Evolutionary conservation across 2,113 vertebrate genomes (phyloP), one percentile per base, ranked within the genome.

Genomic region (Albula goreensis): DNA sequence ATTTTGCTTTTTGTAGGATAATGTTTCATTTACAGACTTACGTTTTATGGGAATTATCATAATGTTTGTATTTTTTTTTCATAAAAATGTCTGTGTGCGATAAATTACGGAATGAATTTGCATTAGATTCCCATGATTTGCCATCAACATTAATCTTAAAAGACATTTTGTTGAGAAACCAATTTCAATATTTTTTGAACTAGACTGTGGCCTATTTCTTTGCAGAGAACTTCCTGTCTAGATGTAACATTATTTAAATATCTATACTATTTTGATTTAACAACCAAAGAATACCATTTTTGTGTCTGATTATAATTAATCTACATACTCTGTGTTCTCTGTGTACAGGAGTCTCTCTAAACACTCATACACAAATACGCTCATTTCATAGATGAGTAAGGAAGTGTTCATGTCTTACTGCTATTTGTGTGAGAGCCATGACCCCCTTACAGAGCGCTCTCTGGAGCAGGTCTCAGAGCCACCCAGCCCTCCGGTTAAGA

Each of bases 81-180:
- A 41, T 41, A 41, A 41, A 41, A 41, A 41, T 41, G 31, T 41
- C 31, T 41, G 31, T 41, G 31, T 41, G 41, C 66, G 48, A 50
- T 91, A 91, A 93, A 94, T 93, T 93, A 91, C 91, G 91, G 87
- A 89, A 89, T 89, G 91, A 93, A 94, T 94, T 93, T 92, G 91
- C 86, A 88, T 89, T 88, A 89, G 51, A 87, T 91, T 92, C 89
- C 88, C 93, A 91, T 91, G 91, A 80, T 63, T 52, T 0, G 48
- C 85, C 86, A 90, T 94, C 92, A 92, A 85, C 31, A 85, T 80
- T 48, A 90, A 78, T 92, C 91, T 90, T 93, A 93, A 93, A 87
- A 89, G 90, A 84, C 92, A 93, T 93, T 93, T 94, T 94, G 92
- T 93, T 91, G 91, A 93, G 87, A 49, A 87, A n/a, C 88, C 66